Evolutionary conservation across 1,140 invertebrate species (phyloP), one percentile per base, ranked within the genome.

Genomic region (Drosophila melanica): DNA sequence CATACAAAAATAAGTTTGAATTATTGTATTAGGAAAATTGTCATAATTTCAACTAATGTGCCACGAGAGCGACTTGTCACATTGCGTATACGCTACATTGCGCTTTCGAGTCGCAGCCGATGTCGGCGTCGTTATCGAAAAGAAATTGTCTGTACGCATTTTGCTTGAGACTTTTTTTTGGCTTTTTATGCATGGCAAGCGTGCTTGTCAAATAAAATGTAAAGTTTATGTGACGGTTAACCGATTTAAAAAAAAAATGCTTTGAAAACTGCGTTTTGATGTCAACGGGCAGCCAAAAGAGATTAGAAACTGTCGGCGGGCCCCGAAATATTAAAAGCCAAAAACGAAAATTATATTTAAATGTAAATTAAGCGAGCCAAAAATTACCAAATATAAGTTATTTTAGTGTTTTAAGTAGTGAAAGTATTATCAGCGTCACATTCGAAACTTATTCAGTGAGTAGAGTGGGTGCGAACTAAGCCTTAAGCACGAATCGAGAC

Each of bases 141-240:
- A 89, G 84, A 89, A 89, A 89, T 89, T 79, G 48, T 71, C 74
- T 48, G 39, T 63, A 47, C 39, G 55, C 47, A 62, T 53, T 53
- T 53, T 33, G 57, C 37, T 16, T 12, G 8, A 63, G 59, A 41
- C 12, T 48, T 53, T 53, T 53, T 53, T 44, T 54, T 75, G 12
- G 9, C 27, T 55, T 71, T 90, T 77, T 65, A 79, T 65, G 81
- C 75, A 78, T 84, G 84, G 79, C 79, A 77, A 79, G 73, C 81
- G 62, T 71, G 81, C 57, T 79, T 90, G 87, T 90, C 86, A 82
- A 90, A 90, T 90, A 90, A 90, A 90, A 87, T 80, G 77, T 51
- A 48, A 64, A 79, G 81, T 90, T 90, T 90, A 90, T 90, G 87
- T 76, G 86, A 90, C 86, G 90, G 87, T 90, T 82, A 72, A 71